Base-by-base conservation (phyloP, 2,797 vertebrate species). In the Arrhamphus sclerolepis region DNA sequence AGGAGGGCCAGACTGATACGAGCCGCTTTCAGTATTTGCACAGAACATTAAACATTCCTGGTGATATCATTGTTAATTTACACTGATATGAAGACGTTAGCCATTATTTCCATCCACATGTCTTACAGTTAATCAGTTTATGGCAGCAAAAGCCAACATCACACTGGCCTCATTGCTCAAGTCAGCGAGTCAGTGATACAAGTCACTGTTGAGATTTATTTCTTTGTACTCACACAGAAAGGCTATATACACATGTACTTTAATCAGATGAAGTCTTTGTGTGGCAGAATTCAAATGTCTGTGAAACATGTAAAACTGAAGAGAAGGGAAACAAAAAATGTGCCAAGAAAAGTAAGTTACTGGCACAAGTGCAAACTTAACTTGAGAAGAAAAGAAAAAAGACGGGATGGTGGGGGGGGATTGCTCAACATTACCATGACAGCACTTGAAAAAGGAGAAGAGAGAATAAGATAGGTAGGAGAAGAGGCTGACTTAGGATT, bases 41-140 rank as follows among this genome's bases (percentile, higher is more conserved):
- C 43, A 50, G 9, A 48, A 57, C 41, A 58, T 71, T 44, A 54
- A 72, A 61, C 54, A 65, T 0, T 0, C 42, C 29, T 11, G 43
- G 31, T 43, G 70, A 75, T 56, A 76, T 69, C 31, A 41, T 10
- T 53, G 48, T 77, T 76, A 1, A 56, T 56, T 53, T 53, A 61
- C 17, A 44, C 34, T 31, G 56, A 64, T 50, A 54, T 18, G 31
- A 49, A 40, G 17, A 8, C 9, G 9, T 61, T 13, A 29, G 16
- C 8, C 18, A n/a, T 38, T 39, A 62, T 54, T 70, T 71, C 56
- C 26, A 50, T 9, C 10, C 18, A 9, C 28, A 5, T 20, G 20
- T 24, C 41, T 52, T 52, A 58, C 17, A 57, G 17, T 21, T 19
- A 44, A 70, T 80, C 14, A 21, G 43, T 70, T 62, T 17, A 49